Conservation (phyloP, 1,140 invertebrate genomes). For the Agrilus planipennis region DNA sequence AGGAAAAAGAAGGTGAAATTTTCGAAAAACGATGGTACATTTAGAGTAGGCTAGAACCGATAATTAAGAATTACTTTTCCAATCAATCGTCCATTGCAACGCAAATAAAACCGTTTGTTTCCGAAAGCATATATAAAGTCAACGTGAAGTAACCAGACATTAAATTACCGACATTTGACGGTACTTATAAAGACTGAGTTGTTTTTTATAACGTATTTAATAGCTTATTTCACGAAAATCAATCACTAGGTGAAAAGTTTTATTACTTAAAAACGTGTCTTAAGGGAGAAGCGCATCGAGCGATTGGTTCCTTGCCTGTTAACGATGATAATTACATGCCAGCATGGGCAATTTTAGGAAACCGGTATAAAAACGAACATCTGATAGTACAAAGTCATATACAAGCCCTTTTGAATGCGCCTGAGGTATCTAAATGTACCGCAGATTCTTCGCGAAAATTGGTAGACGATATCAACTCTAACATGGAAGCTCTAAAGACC, state of each 20-base stretch:
- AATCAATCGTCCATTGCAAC: no score
- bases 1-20: no score
- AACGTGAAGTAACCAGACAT: no score
- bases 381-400: neutral
- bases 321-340: conserved; percentile 1
- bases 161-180: conserved; percentile 4
- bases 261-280: conserved; percentile 9
- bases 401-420: neutral
- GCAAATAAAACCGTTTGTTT: no score
- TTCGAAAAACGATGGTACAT: no score
- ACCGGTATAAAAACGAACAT: neutral
- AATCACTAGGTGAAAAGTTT: conserved; percentile 6
- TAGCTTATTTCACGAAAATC: conserved; percentile 2
- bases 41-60: no score
- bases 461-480: neutral
- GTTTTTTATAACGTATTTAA: conserved; percentile 5
- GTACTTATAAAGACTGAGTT: neutral
- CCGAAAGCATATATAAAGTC: no score
- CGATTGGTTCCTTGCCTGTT: neutral
- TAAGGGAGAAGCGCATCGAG: conserved; percentile 1
- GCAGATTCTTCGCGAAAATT: neutral
- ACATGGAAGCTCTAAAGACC: neutral
- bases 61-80: no score
- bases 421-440: neutral
- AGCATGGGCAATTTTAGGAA: conserved; percentile 2